phyloP scores from a whole-genome alignment of 2,797 vertebrate species.

The Rousettus madagascariensis region DNA sequence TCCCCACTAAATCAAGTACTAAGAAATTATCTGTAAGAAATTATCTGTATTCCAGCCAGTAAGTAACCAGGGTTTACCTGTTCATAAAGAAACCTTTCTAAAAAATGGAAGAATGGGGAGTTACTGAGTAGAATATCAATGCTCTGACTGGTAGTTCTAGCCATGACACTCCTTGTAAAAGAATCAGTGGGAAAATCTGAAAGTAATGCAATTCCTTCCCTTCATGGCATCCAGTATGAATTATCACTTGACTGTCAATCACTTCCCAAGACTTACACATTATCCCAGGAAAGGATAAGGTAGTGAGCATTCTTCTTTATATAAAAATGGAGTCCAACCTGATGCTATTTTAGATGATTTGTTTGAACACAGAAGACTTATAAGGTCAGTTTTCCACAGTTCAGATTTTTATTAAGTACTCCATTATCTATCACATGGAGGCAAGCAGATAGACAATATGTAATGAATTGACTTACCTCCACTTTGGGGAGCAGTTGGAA shows the following conservation, averaged over 20 bases:
- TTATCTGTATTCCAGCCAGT: background rate
- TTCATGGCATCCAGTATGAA: background rate
- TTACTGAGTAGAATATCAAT: background rate
- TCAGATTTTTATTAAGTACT: conserved; percentile 21
- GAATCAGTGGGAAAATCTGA: background rate
- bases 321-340: background rate
- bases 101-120: background rate
- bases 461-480: background rate
- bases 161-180: background rate
- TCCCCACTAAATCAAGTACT: background rate
- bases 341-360: background rate
- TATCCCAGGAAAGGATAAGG: background rate
- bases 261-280: background rate
- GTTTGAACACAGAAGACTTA: background rate
- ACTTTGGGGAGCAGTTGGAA: background rate
- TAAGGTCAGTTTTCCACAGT: background rate
- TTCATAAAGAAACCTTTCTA: background rate
- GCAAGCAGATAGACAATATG: background rate
- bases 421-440: background rate
- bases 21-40: background rate
- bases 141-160: background rate
- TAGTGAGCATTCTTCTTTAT: background rate
- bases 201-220: background rate
- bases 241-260: background rate
- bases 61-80: background rate